phyloP scores from a whole-genome alignment of 2,113 vertebrate species.

The Tachysurus fulvidraco region DNA sequence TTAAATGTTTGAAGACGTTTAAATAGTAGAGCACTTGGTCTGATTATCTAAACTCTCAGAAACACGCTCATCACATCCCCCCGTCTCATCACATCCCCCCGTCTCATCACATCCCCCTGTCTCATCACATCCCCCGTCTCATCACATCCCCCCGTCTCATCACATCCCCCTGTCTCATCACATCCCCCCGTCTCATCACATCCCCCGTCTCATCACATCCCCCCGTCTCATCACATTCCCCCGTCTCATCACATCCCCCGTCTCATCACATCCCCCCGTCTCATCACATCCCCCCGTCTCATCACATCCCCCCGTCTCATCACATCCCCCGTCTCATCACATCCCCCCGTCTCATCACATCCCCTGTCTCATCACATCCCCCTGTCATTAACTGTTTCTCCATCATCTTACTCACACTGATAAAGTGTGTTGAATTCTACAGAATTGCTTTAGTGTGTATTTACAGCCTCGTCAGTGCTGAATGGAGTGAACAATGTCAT shows the following conservation, averaged over 20 bases:
- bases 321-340: not conserved
- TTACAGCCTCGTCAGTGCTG: not conserved
- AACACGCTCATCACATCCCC: not conserved
- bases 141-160: not conserved
- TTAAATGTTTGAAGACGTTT: not conserved
- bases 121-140: not conserved
- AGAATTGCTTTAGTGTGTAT: not conserved
- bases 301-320: not conserved
- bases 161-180: not conserved
- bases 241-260: not conserved
- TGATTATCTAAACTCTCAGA: not conserved
- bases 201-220: not conserved
- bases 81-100: not conserved
- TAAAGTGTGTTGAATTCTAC: not conserved
- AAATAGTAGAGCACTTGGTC: not conserved
- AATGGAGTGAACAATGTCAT: constrained; percentile 3
- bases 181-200: not conserved
- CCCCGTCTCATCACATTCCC: too few species aligned
- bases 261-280: not conserved
- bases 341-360: not conserved
- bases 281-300: not conserved
- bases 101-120: not conserved
- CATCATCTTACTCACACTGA: not conserved
- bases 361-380: not conserved
- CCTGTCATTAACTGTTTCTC: not conserved